phyloP scores from a whole-genome alignment of 2,113 vertebrate species.

The Eira barbara region DNA sequence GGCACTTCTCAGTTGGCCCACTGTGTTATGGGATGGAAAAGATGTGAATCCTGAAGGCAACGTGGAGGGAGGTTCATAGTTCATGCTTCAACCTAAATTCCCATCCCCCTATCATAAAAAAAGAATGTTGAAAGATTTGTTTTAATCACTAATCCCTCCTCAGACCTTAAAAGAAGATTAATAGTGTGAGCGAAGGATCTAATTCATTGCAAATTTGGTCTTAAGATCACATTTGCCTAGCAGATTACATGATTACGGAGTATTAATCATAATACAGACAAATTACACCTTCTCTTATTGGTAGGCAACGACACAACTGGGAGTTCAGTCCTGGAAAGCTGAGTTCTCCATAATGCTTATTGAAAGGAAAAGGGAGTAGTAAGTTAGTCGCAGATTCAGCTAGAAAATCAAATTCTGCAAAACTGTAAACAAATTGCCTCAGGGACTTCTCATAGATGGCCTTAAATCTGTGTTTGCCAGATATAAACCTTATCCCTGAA shows the following conservation, averaged over 20 bases:
- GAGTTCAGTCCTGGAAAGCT: not conserved
- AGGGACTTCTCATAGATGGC: not conserved
- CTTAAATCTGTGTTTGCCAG: not conserved
- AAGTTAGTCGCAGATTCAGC: slow-evolving; percentile 1
- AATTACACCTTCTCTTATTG: not conserved
- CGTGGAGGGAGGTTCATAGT: not conserved
- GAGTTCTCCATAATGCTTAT: not conserved
- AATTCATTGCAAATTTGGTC: slow-evolving; percentile 8
- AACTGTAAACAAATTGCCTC: slow-evolving; percentile 15
- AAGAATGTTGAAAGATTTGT: slow-evolving; percentile 46
- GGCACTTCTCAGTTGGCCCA: not conserved
- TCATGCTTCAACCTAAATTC: not conserved
- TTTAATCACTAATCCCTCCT: slow-evolving; percentile 42
- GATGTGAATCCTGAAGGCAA: not conserved
- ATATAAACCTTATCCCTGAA: not conserved
- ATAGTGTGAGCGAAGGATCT: not conserved
- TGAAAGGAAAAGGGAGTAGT: not conserved
- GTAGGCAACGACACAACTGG: not conserved
- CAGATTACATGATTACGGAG: slow-evolving; percentile 7
- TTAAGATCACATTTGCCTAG: slow-evolving; percentile 21
- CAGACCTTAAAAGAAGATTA: slow-evolving; percentile 46
- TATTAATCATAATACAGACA: slow-evolving; percentile 6
- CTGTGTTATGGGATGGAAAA: not conserved
- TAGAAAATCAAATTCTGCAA: slow-evolving; percentile 41
- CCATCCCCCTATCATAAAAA: not conserved